Evolutionary conservation across 2,113 vertebrate genomes (phyloP).

Genomic region (Hypomesus transpacificus): DNA sequence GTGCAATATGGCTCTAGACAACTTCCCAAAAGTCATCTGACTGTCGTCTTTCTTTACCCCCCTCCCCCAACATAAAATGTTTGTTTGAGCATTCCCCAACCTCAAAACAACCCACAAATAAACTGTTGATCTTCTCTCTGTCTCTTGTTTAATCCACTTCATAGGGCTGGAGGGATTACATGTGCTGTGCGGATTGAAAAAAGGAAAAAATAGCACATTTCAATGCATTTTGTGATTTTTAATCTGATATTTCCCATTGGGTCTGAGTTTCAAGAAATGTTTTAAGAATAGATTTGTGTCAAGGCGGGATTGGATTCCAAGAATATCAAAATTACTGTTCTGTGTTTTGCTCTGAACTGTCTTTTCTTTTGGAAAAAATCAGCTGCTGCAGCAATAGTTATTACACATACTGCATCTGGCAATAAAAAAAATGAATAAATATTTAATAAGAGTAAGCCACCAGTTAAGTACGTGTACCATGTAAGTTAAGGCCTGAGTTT

Average conservation of each 20-base stretch:
- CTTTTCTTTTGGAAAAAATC: no score
- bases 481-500: no score
- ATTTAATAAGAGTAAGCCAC: no score
- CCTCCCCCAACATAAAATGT: not conserved
- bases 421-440: no score
- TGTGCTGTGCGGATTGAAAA: slow-evolving; percentile 1
- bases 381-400: no score
- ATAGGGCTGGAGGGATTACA: not conserved
- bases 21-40: no score
- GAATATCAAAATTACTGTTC: not conserved
- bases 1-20: no score
- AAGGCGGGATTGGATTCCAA: not conserved
- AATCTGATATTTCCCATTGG: not conserved
- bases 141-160: not conserved
- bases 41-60: no score
- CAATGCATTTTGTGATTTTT: not conserved
- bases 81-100: not conserved
- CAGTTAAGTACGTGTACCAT: no score
- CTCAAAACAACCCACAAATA: not conserved
- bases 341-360: not conserved
- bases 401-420: no score
- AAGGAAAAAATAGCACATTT: not conserved
- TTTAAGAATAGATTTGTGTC: not conserved
- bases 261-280: not conserved
- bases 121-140: slow-evolving; percentile 3